Evolutionary conservation across 1,140 invertebrate species (phyloP), one percentile per base, ranked within the genome.

Genomic region (Tribolium castaneum): DNA sequence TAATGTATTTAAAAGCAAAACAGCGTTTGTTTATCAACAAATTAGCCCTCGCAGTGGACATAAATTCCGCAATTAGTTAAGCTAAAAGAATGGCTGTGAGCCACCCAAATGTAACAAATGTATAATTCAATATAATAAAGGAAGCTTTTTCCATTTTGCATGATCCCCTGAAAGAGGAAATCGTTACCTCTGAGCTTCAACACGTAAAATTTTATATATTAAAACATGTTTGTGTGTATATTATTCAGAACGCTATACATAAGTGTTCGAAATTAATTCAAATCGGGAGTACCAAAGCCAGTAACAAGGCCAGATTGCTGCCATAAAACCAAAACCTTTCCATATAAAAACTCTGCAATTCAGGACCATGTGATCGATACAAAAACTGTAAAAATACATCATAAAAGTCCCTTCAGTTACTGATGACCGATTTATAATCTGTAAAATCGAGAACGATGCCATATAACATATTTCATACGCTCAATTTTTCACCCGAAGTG

Each of bases 331-430:
- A 59, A 45, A 59, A 59, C 54, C 54, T 22, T 59, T 19, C n/a
- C 54, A 59, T 59, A 30, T 19, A 59, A 19, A 59, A 22, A 59
- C 54, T 4, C 19, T 14, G 22, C 54, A 59, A 59, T 59, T 59
- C 19, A 30, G 10, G 54, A 59, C 10, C 10, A 25, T 59, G 54
- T 59, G 54, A 22, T 59, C 54, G 22, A 59, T 59, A 59, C 1
- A 59, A 59, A 59, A 59, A 59, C 54, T 59, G 22, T 59, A 59
- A 59, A 59, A 59, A 59, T 59, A 59, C 54, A 59, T 59, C 16
- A 59, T 59, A 59, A 59, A 59, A 22, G 22, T 22, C n/a, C 54
- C 54, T 19, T 25, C 54, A 59, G 54, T 30, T 25, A 59, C 13
- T 22, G 54, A 59, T 59, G 54, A 59, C 54, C 54, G 19, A 59